Percentiles rank a stretch among this genome's conserved stretches.
Evolutionary conservation across 2,113 vertebrate genomes (phyloP).

Genomic region (Oreotrochilus melanogaster): DNA sequence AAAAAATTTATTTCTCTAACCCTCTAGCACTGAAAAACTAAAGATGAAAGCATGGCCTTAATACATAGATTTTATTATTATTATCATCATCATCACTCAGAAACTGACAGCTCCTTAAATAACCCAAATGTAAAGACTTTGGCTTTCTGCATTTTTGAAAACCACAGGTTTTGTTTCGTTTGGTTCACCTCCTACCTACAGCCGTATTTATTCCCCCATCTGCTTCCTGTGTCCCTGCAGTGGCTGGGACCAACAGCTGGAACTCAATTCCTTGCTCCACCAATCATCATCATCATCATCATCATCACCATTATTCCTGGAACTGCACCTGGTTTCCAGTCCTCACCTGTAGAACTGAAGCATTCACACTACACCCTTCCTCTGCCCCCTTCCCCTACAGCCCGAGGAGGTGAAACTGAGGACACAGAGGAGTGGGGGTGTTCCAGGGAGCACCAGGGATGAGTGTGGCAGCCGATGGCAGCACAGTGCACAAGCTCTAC

Average conservation of each 20-base stretch:
- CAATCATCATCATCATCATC: no score
- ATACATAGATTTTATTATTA: background rate
- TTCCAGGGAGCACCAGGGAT: background rate
- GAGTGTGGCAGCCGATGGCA: background rate
- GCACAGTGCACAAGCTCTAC: background rate
- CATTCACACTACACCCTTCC: fast-evolving
- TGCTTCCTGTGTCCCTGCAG: background rate
- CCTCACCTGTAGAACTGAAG: background rate
- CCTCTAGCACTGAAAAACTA: constrained; percentile 37
- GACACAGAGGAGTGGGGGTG: fast-evolving
- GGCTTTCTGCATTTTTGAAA: background rate
- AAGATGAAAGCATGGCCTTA: constrained; percentile 43
- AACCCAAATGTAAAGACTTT: background rate
- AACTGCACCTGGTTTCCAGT: background rate
- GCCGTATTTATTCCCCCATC: background rate
- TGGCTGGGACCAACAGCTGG: background rate
- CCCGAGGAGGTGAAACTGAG: fast-evolving
- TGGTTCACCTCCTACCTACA: background rate
- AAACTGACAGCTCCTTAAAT: background rate
- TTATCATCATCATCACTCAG: background rate
- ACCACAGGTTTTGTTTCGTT: background rate
- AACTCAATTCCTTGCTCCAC: background rate
- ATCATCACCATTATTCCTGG: background rate
- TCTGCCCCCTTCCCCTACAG: background rate
- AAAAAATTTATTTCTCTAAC: constrained; percentile 10